Evolutionary conservation across 1,140 invertebrate genomes (phyloP).

Genomic region (Drosophila burlai): DNA sequence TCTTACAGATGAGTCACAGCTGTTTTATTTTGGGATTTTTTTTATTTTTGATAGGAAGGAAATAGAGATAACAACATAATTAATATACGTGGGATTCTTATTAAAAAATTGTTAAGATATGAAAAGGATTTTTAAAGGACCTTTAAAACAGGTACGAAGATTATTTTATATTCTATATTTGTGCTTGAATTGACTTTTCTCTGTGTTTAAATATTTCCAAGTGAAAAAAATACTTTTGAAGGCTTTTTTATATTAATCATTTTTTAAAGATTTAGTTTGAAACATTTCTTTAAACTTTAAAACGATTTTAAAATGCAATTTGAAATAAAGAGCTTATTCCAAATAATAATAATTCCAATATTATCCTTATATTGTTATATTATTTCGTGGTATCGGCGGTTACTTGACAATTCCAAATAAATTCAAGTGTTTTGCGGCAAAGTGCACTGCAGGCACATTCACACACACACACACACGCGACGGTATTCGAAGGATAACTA

Average conservation of each 20-base stretch:
- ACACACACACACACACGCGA: constrained; percentile 28
- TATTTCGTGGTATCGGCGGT: constrained; percentile 2
- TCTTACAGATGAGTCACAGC: constrained; percentile 4
- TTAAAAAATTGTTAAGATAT: background rate
- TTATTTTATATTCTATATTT: background rate
- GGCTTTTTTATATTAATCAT: no score
- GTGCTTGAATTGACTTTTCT: background rate
- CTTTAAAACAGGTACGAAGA: background rate
- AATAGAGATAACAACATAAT: background rate
- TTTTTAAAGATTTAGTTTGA: no score
- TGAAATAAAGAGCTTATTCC: background rate
- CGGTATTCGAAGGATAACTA: constrained; percentile 14
- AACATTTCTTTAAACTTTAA: background rate
- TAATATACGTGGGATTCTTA: background rate
- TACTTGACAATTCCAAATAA: constrained; percentile 40
- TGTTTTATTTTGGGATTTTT: background rate
- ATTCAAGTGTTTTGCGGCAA: constrained; percentile 26
- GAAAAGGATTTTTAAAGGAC: background rate
- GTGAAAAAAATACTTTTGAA: background rate
- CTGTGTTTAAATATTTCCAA: background rate
- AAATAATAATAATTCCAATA: background rate
- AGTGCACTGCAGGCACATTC: constrained; percentile 72
- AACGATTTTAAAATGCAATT: background rate
- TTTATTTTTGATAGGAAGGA: background rate
- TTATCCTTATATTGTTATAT: background rate